A percentile compares a stretch with the other conserved stretches of the same genome.
Conservation (phyloP, 2,888 invertebrate species). For the Andrena flavipes region DNA sequence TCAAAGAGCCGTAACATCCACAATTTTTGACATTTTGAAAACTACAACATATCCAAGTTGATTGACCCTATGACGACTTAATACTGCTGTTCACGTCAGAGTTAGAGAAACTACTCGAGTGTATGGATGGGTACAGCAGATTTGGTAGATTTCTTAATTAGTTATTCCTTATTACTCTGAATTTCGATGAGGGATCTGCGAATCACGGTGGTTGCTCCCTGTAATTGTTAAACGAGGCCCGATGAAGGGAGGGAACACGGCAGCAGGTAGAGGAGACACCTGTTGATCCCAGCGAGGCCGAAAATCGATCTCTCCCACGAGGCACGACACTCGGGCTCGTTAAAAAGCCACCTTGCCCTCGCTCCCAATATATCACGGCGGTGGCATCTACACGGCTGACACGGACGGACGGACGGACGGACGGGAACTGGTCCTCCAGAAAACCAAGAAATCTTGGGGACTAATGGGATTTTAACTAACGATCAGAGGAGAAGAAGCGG, state of each 20-base stretch:
- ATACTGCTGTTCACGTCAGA: no score
- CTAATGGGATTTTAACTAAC: conserved; percentile 83
- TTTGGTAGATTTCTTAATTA: no score
- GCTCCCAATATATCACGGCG: conserved; percentile 81
- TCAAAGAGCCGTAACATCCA: no score
- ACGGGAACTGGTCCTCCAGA: conserved; percentile 72
- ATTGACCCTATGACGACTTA: no score
- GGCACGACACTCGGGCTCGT: conserved; percentile 66
- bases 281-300: conserved; percentile 77
- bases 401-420: conserved; percentile 74
- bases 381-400: conserved; percentile 79
- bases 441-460: conserved; percentile 76
- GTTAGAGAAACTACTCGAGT: no score
- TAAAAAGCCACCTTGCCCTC: conserved; percentile 71
- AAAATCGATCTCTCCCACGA: conserved; percentile 66
- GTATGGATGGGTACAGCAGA: no score
- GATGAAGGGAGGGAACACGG: conserved; percentile 62
- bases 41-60: no score
- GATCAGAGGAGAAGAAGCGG: conserved; percentile 68
- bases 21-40: no score
- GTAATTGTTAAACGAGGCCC: conserved; percentile 75
- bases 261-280: conserved; percentile 79
- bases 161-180: not conserved
- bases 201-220: conserved; percentile 27
- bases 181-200: no score